Conservation (phyloP, 2,113 vertebrate species). For the Ariopsis seemanni region DNA sequence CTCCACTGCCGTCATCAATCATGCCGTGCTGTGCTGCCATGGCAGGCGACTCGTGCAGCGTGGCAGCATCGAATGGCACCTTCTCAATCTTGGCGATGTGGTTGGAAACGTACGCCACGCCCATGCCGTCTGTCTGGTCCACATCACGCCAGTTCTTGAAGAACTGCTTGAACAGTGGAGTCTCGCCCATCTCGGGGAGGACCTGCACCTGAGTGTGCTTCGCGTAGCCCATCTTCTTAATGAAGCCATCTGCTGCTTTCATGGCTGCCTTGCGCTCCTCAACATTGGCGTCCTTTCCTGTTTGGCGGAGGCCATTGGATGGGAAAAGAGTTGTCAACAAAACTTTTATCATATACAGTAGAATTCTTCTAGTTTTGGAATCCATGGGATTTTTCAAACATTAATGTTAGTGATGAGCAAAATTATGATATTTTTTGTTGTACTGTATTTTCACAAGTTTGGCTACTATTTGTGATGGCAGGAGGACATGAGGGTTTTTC, state of each 20-base stretch:
- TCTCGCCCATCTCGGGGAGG: constrained; percentile 91
- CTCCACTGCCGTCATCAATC: constrained; percentile 89
- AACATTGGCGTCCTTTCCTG: constrained; percentile 86
- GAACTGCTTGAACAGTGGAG: constrained; percentile 97
- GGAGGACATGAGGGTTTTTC: background rate
- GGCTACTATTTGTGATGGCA: background rate
- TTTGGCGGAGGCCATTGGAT: background rate
- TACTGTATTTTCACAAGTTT: background rate
- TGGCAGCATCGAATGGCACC: constrained; percentile 85
- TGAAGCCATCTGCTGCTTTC: constrained; percentile 91
- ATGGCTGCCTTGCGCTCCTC: constrained; percentile 91
- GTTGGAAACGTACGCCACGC: constrained; percentile 85
- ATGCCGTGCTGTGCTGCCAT: constrained; percentile 98
- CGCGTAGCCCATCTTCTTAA: constrained; percentile 93
- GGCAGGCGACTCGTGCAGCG: constrained; percentile 83
- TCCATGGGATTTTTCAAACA: background rate
- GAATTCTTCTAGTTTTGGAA: background rate
- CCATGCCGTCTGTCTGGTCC: constrained; percentile 88
- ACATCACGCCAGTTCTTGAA: constrained; percentile 96
- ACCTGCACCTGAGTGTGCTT: constrained; percentile 93
- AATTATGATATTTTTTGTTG: no score
- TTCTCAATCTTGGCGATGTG: constrained; percentile 90
- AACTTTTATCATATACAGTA: background rate
- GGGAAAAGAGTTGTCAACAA: background rate
- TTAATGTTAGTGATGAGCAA: background rate